Evolutionary conservation across 2,113 vertebrate species (phyloP).

Genomic region (Heterochromis multidens): DNA sequence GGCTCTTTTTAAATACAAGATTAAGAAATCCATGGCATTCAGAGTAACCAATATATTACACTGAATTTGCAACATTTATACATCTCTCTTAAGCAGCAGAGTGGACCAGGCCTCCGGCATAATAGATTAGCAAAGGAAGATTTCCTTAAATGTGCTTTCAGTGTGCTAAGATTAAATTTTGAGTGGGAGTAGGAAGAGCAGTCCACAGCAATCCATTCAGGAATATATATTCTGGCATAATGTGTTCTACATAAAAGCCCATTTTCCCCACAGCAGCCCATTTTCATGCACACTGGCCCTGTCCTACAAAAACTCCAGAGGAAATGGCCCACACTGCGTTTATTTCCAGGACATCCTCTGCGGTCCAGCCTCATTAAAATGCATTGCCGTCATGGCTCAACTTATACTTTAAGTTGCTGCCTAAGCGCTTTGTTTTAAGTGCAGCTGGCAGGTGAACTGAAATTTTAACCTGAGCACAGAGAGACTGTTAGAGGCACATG

Average conservation of each 20-base stretch:
- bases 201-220: constrained; percentile 33
- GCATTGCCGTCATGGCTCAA: constrained; percentile 27
- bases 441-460: constrained; percentile 34
- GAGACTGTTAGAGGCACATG: constrained; percentile 14
- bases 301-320: constrained; percentile 46
- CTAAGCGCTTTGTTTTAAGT: constrained; percentile 53
- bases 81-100: background rate
- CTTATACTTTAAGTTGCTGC: constrained; percentile 47
- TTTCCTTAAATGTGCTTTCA: constrained; percentile 42
- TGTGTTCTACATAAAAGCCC: constrained; percentile 34
- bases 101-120: constrained; percentile 23
- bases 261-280: constrained; percentile 32
- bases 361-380: constrained; percentile 58
- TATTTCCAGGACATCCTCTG: constrained; percentile 50
- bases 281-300: constrained; percentile 32
- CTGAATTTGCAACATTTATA: constrained; percentile 21
- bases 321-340: constrained; percentile 45
- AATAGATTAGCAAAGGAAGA: constrained; percentile 32
- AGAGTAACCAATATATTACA: background rate
- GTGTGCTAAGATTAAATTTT: constrained; percentile 35
- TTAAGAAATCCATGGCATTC: constrained; percentile 25
- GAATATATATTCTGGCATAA: constrained; percentile 26
- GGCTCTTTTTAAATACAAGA: background rate
- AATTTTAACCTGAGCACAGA: constrained; percentile 25
- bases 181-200: constrained; percentile 26